A percentile compares a stretch with the other conserved stretches of the same genome.
phyloP scores from a whole-genome alignment of 2,797 vertebrate genomes.

The Tragopan temminckii region DNA sequence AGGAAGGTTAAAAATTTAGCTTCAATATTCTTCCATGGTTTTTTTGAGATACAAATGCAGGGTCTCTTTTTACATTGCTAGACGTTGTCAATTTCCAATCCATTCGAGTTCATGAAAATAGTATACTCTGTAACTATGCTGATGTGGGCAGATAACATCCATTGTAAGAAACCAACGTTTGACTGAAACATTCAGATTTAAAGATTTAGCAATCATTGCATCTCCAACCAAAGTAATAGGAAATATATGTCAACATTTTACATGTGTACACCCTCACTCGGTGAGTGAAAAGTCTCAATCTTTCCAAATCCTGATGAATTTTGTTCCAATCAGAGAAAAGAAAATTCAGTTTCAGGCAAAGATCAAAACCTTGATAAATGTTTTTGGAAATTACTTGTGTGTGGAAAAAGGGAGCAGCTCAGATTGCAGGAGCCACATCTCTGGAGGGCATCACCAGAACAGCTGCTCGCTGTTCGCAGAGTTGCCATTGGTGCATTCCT shows the following conservation, averaged over 20 bases:
- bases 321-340: not conserved
- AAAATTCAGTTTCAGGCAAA: constrained; percentile 44
- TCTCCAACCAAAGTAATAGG: not conserved
- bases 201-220: not conserved
- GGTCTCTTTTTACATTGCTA: not conserved
- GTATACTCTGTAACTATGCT: not conserved
- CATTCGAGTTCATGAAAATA: not conserved
- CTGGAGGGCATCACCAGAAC: constrained; percentile 31
- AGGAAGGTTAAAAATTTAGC: not conserved
- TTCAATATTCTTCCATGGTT: not conserved
- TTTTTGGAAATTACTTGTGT: constrained; percentile 35
- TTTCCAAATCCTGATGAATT: not conserved
- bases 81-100: not conserved
- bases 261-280: not conserved
- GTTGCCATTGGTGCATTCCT: constrained; percentile 26
- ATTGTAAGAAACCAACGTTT: not conserved
- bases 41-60: not conserved
- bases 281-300: not conserved
- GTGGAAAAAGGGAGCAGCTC: constrained; percentile 35
- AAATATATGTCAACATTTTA: not conserved
- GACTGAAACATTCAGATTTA: not conserved
- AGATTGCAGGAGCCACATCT: constrained; percentile 37
- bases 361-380: constrained; percentile 35
- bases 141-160: not conserved
- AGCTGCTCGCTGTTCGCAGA: constrained; percentile 23